Conservation (phyloP, 2,797 vertebrate genomes). For the Anniella stebbinsi region DNA sequence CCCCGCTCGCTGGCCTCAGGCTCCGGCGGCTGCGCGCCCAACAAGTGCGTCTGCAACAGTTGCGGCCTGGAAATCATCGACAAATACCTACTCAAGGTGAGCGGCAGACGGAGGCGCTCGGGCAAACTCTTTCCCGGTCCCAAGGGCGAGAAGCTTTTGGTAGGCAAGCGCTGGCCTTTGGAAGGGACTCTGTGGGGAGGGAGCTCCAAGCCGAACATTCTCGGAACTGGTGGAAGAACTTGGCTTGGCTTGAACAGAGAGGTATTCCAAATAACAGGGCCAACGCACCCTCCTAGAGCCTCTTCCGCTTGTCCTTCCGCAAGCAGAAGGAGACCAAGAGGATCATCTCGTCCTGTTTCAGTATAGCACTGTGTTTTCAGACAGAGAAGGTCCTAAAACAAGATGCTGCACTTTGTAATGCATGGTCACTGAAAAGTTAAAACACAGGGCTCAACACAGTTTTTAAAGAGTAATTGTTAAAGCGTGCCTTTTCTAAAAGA, state of each 20-base stretch:
- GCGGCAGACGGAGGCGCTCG: background rate
- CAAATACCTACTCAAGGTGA: slow-evolving; percentile 96
- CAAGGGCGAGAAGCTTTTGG: background rate
- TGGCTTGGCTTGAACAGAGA: background rate
- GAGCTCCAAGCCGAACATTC: background rate
- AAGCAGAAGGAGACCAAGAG: background rate
- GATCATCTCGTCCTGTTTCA: too few relatives aligned
- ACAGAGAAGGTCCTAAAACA: background rate
- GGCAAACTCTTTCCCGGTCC: background rate
- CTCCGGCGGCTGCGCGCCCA: slow-evolving; percentile 77
- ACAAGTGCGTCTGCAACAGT: slow-evolving; percentile 88
- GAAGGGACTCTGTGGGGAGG: background rate
- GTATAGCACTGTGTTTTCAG: background rate
- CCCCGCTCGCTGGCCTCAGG: slow-evolving; percentile 88
- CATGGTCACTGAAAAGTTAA: background rate
- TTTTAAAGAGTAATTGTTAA: background rate
- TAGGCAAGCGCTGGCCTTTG: background rate
- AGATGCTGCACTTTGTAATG: background rate
- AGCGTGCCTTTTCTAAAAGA: background rate
- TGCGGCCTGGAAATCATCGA: slow-evolving; percentile 93
- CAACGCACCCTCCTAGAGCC: background rate
- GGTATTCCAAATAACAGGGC: background rate
- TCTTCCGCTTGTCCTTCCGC: background rate
- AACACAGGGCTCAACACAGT: too few relatives aligned
- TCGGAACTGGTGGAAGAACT: too few relatives aligned